Evolutionary conservation across 1,140 invertebrate species (phyloP), one percentile per base, ranked within the genome.

Genomic region (Heliconius hermathena): DNA sequence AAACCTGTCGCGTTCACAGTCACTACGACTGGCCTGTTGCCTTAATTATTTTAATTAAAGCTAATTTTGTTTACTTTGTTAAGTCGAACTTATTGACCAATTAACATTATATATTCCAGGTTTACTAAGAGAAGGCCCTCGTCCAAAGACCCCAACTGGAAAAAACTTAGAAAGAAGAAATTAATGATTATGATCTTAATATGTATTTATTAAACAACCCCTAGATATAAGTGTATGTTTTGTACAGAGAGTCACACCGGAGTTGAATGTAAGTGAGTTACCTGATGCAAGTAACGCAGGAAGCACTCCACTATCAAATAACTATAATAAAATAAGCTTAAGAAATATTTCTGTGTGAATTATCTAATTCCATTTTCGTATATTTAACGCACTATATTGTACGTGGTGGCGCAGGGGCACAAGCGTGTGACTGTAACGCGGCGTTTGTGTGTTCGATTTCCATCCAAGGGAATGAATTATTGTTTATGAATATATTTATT

Each of bases 151-250:
- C 9, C 22, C 0, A 29, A 66, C 9, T 29, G 60, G 60, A 66
- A 29, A 46, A 13, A 13, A 41, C 11, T 1, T 66, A 66, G 60
- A 11, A 66, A 29, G 60, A 66, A 66, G 60, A 66, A 66, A 66
- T 66, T 29, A 29, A 66, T 66, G 60, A 66, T 77, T 81, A 89
- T 85, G 89, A 89, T 89, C 88, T 91, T 86, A 84, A 81, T 84
- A 80, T 83, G 74, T 89, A 89, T 88, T 89, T 91, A 91, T 91
- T 91, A 87, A 83, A 85, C 77, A 83, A 80, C 16, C 73, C 54
- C 33, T 84, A 84, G 82, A 81, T 82, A 81, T 81, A 84, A 85
- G 81, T 84, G 70, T 84, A 82, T 88, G 79, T 83, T n/a, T 82
- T 90, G 87, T 89, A 89, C 80, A 91, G 81, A 87, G 82, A 82